Base-by-base conservation (phyloP, 1,140 invertebrate species). In the Sitodiplosis mosellana region DNA sequence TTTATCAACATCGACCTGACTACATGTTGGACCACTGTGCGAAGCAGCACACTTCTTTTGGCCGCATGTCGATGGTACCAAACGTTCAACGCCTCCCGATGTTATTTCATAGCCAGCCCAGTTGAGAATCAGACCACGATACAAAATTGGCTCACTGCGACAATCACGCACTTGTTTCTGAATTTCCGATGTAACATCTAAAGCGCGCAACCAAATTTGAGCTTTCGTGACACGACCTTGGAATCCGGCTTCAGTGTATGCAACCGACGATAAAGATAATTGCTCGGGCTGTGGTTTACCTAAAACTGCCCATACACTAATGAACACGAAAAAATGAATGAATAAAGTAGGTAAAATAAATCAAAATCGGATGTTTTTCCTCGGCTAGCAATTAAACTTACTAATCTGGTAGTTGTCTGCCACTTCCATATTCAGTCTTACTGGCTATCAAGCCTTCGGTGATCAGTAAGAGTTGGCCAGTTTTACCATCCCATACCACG, bases 211-310 rank as follows among this genome's bases (percentile, higher is more conserved):
- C 90, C 93, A 97, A 45, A 96, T 75, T 70, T 96, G 90, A 19
- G 95, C 82, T 66, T 94, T 90, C 20, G 88, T 94, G 14, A 98
- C 61, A 56, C 88, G 84, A 15, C 94, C 94, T 70, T 91, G 85
- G 78, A 98, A 98, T 10, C 90, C 89, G 15, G 78, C 70, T 64
- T 88, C 83, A 0, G 81, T 80, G 55, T 85, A 86, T 1, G 81
- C 75, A 55, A 81, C 83, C 46, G 77, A 73, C 46, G 75, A 73
- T 43, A 46, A 54, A 0, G 55, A 12, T 11, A 20, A 20, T n/a
- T 55, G 54, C 47, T 75, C 73, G n/a, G 75, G 73, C 58, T 85
- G 77, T 27, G 87, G 87, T 59, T 90, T 87, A 34, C 93, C 93
- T 36, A 97, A 67, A 8, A 87, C 87, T 18, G 91, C 76, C 89